phyloP scores from a whole-genome alignment of 2,113 vertebrate species.

The Lamprologus speciosus region DNA sequence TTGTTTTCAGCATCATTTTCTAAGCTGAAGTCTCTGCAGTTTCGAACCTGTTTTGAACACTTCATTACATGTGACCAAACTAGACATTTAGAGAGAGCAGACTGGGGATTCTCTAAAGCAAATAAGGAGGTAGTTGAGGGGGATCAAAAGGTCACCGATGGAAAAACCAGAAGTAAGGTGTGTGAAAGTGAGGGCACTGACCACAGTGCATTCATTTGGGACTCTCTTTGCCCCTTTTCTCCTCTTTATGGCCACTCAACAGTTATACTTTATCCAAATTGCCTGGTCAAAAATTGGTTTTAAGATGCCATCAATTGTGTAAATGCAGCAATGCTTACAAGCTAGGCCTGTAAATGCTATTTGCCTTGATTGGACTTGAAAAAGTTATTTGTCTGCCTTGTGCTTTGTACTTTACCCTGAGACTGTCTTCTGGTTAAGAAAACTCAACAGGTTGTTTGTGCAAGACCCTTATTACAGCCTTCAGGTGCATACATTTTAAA shows the following conservation, averaged over 20 bases:
- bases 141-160: background rate
- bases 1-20: background rate
- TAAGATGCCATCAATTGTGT: conserved; percentile 6
- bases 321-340: background rate
- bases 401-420: background rate
- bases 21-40: background rate
- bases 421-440: background rate
- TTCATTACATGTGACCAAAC: background rate
- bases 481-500: background rate
- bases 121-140: background rate
- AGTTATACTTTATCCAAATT: conserved; percentile 19
- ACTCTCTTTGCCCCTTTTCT: background rate
- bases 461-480: background rate
- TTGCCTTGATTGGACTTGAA: conserved; percentile 10
- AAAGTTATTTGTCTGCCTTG: background rate
- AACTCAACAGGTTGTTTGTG: background rate
- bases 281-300: conserved; percentile 32
- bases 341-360: background rate
- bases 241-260: background rate
- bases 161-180: background rate
- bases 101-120: background rate
- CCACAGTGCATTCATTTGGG: background rate
- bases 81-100: background rate
- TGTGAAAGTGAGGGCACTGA: background rate
- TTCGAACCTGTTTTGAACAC: background rate